Conservation (phyloP, 2,113 vertebrate genomes). For the Lepus europaeus region DNA sequence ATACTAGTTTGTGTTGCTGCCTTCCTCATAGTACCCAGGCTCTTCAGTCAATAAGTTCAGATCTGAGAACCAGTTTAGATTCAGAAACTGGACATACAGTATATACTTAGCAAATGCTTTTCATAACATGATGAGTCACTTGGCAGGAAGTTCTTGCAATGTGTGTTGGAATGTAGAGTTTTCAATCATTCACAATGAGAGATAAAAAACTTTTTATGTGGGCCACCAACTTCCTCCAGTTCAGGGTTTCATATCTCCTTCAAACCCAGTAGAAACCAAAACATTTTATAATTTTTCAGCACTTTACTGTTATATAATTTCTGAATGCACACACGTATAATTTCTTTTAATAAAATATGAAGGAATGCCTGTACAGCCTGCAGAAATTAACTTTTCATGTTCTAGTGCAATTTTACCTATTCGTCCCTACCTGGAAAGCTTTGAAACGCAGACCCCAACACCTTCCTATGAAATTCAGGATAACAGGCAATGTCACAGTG, state of each 20-base stretch:
- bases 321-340: not conserved
- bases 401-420: not conserved
- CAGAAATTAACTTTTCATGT: not conserved
- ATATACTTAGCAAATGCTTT: not conserved
- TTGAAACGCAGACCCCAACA: not conserved
- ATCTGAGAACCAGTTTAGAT: not conserved
- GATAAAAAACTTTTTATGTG: not conserved
- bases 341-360: constrained; percentile 44
- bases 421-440: not conserved
- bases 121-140: not conserved
- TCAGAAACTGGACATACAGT: not conserved
- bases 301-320: constrained; percentile 58
- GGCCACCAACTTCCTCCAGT: constrained; percentile 28
- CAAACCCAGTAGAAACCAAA: constrained; percentile 50
- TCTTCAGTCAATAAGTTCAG: not conserved
- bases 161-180: constrained; percentile 29
- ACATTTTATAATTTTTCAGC: constrained; percentile 71
- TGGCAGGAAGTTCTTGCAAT: not conserved
- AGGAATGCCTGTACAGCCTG: not conserved
- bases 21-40: not conserved
- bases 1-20: rapidly evolving
- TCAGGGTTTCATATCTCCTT: not conserved
- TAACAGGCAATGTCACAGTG: no score
- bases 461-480: not conserved
- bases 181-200: constrained; percentile 25